Base-by-base conservation (phyloP, 1,140 invertebrate species). In the Aricia agestis region DNA sequence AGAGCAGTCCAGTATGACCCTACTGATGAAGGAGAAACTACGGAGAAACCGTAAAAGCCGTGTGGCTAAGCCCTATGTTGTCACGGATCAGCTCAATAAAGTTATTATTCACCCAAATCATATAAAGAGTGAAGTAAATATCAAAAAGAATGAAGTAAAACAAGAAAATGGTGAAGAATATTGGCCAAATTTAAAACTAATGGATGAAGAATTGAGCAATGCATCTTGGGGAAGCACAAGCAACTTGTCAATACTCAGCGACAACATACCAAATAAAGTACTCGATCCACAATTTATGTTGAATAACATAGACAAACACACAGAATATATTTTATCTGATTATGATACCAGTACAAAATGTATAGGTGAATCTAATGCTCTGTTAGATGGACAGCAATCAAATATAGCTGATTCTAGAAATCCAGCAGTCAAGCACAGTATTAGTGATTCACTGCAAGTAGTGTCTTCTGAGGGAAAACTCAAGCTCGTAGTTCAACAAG, bases 201-300 rank as follows among this genome's bases (percentile, higher is more conserved):
- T 76, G 11, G 66, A 83, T 7, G 75, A 84, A 32, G 86, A 88
- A 18, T 79, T 86, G 10, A 80, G 80, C 32, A 82, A 80, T 59
- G 75, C 80, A 13, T 86, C 84, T 0, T 76, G 80, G 6, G 70
- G 70, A 6, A 86, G 80, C 67, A 68, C 69, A 6, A 80, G 82
- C 10, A 78, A 80, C 15, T 61, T 83, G 25, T 84, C 80, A 17
- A 65, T 83, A 18, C 79, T 74, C 0, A 77, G 80, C 9, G 41
- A 58, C 5, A 78, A 72, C 6, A 78, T 77, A 66, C 70, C 75
- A 7, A 58, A 69, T 15, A 42, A 76, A 65, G 19, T 69, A 15
- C 19, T 70, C n/a, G 61, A 82, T 68, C 80, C 81, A 3, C 57
- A 75, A 6, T 63, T 73, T 11, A 42, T 83, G 52, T 18, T 85